Conservation (phyloP, 2,113 vertebrate species). For the Xenopus laevis region DNA sequence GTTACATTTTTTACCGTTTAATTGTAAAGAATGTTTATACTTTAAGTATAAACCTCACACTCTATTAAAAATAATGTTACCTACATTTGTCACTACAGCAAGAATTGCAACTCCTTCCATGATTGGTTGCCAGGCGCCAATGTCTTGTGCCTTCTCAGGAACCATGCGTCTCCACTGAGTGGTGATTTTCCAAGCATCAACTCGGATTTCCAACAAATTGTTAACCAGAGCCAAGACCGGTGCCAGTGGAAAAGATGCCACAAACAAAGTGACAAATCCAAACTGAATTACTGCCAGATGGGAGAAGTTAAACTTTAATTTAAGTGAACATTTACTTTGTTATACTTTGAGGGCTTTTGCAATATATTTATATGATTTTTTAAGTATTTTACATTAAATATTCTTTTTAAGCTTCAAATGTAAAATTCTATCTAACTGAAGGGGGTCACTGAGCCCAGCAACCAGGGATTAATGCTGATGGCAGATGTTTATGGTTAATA, state of each 20-base stretch:
- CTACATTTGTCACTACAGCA: constrained; percentile 88
- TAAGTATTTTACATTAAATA: no score
- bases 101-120: constrained; percentile 85
- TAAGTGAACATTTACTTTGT: background rate
- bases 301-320: constrained; percentile 45
- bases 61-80: constrained; percentile 33
- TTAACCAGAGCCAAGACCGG: constrained; percentile 87
- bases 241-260: constrained; percentile 92
- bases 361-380: no score
- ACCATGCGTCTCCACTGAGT: constrained; percentile 86
- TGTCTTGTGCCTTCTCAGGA: constrained; percentile 84
- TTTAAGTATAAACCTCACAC: no score
- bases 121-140: constrained; percentile 92
- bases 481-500: no score
- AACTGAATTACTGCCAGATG: constrained; percentile 85
- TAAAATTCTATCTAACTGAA: no score
- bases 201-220: constrained; percentile 86
- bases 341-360: no score
- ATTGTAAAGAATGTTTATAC: no score
- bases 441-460: no score
- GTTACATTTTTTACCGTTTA: no score
- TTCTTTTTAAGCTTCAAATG: no score
- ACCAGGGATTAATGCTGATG: no score
- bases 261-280: constrained; percentile 92
- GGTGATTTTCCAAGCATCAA: constrained; percentile 90